A percentile compares a stretch with the other conserved stretches of the same genome.
These are phyloP conservation scores for Eupithecia inturbata DNA, from an alignment of 2,888 invertebrate species.

Conservation along the genomic window DNA sequence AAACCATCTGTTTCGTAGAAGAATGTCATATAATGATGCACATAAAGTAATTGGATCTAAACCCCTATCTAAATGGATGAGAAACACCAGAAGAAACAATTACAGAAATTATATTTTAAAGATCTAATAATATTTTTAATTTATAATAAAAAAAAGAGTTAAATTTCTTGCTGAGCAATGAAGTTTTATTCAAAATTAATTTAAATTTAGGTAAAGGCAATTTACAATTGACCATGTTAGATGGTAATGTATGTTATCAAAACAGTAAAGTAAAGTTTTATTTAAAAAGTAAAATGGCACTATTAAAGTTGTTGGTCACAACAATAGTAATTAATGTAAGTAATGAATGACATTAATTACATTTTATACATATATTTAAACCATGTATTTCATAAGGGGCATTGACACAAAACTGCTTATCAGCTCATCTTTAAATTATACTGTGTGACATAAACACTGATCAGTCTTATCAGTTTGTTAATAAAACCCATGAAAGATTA, in stretches of 20 bases:
- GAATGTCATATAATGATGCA: conserved; percentile 44
- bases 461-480: conserved; percentile 6
- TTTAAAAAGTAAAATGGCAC: background rate
- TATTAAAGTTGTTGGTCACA: background rate
- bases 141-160: background rate
- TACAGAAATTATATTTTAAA: background rate
- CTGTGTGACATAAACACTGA: background rate
- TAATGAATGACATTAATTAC: background rate
- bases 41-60: conserved; percentile 51
- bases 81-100: conserved; percentile 11
- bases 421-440: conserved; percentile 18
- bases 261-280: background rate
- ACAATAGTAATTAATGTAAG: background rate
- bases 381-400: conserved; percentile 10
- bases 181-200: background rate
- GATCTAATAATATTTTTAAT: background rate
- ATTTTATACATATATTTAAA: background rate
- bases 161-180: background rate
- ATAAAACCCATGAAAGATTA: background rate
- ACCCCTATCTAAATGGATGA: conserved; percentile 16
- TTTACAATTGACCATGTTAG: background rate
- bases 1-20: conserved; percentile 60
- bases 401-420: conserved; percentile 36
- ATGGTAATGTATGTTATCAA: background rate
- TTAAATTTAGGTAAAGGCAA: background rate